Conservation (phyloP, 2,797 vertebrate genomes). For the Sebastes goodei region DNA sequence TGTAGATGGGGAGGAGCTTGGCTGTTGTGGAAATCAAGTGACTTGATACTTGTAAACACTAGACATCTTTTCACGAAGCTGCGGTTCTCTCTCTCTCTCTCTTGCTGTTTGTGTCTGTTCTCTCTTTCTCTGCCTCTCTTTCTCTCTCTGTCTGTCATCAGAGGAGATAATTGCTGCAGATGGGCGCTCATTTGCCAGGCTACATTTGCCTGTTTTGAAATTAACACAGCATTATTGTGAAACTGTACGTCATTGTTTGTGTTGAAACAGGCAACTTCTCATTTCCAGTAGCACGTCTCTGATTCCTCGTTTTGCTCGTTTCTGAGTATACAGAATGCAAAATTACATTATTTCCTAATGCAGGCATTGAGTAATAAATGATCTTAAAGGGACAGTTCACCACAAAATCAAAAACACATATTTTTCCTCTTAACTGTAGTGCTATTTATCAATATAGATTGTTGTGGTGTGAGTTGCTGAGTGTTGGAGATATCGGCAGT, state of each 20-base stretch:
- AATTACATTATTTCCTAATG: neutral
- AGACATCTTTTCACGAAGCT: conserved; percentile 6
- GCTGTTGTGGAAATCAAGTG: conserved; percentile 42
- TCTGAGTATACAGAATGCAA: neutral
- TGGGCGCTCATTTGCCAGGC: neutral
- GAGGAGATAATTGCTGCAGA: conserved; percentile 15
- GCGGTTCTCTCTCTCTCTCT: neutral
- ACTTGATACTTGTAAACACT: neutral
- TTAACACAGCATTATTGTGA: conserved; percentile 16
- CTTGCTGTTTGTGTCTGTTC: neutral
- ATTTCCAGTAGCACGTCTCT: neutral
- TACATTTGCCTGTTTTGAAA: conserved; percentile 28
- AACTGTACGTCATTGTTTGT: neutral
- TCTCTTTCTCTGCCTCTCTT: neutral
- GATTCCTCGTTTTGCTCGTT: neutral
- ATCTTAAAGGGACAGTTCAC: neutral
- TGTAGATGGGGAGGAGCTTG: conserved; percentile 24
- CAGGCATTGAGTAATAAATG: neutral
- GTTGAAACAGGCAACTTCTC: conserved; percentile 12
- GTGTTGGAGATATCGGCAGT: neutral
- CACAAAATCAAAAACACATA: neutral
- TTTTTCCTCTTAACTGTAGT: neutral
- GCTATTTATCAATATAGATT: neutral
- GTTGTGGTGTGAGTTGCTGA: no score
- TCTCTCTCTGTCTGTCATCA: conserved; percentile 11